Evolutionary conservation across 2,888 invertebrate species (phyloP), one percentile per base, ranked within the genome.

Genomic region (Catonia carolina): DNA sequence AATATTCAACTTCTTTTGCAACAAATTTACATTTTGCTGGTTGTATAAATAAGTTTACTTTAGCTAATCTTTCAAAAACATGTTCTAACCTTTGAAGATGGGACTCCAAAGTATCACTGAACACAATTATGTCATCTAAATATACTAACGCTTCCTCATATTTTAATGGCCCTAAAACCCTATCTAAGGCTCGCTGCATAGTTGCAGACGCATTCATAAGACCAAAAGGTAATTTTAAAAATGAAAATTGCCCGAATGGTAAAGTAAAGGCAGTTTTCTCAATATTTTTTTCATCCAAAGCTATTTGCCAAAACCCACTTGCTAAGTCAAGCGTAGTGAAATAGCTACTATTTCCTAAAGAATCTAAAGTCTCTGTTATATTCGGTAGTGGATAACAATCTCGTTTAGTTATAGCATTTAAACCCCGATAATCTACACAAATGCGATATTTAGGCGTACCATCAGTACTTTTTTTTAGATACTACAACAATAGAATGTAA

Each of bases 81-180:
- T 37, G 17, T 23, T 3, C 3, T 12, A 58, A 15, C 12, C n/a
- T 12, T 14, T n/a, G n/a, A 2, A 14, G 8, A 17, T 54, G 53
- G 7, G 45, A 35, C 27, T 58, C 48, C 15, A 58, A 42, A 8
- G 35, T 27, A 12, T 17, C 15, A 20, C 31, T 23, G 14, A 18
- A 23, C 2, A 49, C n/a, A 12, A 58, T 37, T 2, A 58, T 50
- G 35, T 58, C 58, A 35, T 49, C 58, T 17, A 57, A 14, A 45
- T 52, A 52, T 8, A 52, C 53, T 14, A 36, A 48, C 23, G 48
- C 41, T 35, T 10, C 33, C 10, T 33, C 12, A 22, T 49, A 37
- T 17, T 14, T 48, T 6, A 55, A 15, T 15, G 48, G 48, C 7
- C 15, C 15, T 14, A 55, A 17, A 17, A 55, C 18, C 7, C 12